phyloP scores from a whole-genome alignment of 2,113 vertebrate genomes.

The Plectropomus leopardus region DNA sequence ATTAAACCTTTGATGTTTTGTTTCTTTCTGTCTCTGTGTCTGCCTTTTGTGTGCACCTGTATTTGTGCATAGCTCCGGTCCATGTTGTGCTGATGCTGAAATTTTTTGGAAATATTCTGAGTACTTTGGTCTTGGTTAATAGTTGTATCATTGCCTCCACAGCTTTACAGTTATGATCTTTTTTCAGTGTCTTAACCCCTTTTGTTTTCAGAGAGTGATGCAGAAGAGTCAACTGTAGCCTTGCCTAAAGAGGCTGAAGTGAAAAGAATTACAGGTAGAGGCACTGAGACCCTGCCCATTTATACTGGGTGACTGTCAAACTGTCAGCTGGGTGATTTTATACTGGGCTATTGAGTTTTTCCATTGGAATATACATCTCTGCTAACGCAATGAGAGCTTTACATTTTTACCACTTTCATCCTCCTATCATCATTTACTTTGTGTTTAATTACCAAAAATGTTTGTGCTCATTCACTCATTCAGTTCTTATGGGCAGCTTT shows the following conservation, averaged over 20 bases:
- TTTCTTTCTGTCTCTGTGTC: conserved; percentile 23
- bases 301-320: conserved; percentile 43
- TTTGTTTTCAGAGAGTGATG: conserved; percentile 81
- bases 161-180: conserved; percentile 40
- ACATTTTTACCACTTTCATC: conserved; percentile 36
- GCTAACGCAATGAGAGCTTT: conserved; percentile 54
- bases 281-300: conserved; percentile 36
- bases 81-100: conserved; percentile 37
- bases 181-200: conserved; percentile 75
- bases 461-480: conserved; percentile 43
- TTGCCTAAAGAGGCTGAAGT: conserved; percentile 74
- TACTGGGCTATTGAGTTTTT: conserved; percentile 21
- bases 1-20: background rate
- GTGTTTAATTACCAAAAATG: background rate
- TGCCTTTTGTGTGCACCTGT: conserved; percentile 41
- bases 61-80: conserved; percentile 38
- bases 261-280: conserved; percentile 76
- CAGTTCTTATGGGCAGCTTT: conserved; percentile 25
- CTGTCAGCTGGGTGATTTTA: conserved; percentile 30
- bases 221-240: conserved; percentile 65
- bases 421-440: conserved; percentile 14
- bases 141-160: conserved; percentile 35
- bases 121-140: conserved; percentile 15
- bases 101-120: background rate
- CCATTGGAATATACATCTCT: conserved; percentile 37